Percentiles rank a stretch among this genome's conserved stretches.
These are phyloP conservation scores for Pelobates fuscus DNA, from an alignment of 2,113 vertebrate genomes.

Conservation along the genomic window DNA sequence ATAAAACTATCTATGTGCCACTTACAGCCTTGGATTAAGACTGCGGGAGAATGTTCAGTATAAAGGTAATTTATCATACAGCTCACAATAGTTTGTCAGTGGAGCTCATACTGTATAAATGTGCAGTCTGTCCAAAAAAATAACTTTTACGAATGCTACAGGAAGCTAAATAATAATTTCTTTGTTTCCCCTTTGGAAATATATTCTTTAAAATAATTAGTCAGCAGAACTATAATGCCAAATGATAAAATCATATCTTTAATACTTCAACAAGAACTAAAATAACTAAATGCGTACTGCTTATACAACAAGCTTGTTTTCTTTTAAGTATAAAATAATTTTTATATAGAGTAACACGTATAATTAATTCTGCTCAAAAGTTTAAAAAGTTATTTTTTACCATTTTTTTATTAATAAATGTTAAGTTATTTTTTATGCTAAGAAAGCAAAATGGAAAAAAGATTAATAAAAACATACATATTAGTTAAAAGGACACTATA, in stretches of 20 bases:
- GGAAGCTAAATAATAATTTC: background rate
- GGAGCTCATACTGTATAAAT: background rate
- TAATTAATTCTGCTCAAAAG: too few species aligned
- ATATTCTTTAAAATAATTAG: background rate
- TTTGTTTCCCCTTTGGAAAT: background rate
- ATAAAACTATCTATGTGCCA: slow-evolving; percentile 20
- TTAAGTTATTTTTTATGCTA: too few species aligned
- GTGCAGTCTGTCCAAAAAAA: background rate
- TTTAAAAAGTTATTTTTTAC: too few species aligned
- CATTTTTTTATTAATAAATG: too few species aligned
- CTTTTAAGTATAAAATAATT: too few species aligned
- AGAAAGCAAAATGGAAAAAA: too few species aligned
- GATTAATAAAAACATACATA: too few species aligned
- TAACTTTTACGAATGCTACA: background rate
- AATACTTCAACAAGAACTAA: background rate
- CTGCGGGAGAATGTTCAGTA: slow-evolving; percentile 10
- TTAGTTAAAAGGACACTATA: too few species aligned
- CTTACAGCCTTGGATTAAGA: background rate
- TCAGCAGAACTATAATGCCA: background rate
- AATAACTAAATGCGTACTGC: background rate
- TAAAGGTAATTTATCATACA: slow-evolving; percentile 22
- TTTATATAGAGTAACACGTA: too few species aligned
- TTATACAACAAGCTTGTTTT: too few species aligned
- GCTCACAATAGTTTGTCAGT: slow-evolving; percentile 9
- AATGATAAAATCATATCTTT: background rate